Percentiles rank a stretch among this genome's conserved stretches.
These are phyloP conservation scores for Euphydryas editha DNA, from an alignment of 2,888 invertebrate species.

Conservation along the genomic window DNA sequence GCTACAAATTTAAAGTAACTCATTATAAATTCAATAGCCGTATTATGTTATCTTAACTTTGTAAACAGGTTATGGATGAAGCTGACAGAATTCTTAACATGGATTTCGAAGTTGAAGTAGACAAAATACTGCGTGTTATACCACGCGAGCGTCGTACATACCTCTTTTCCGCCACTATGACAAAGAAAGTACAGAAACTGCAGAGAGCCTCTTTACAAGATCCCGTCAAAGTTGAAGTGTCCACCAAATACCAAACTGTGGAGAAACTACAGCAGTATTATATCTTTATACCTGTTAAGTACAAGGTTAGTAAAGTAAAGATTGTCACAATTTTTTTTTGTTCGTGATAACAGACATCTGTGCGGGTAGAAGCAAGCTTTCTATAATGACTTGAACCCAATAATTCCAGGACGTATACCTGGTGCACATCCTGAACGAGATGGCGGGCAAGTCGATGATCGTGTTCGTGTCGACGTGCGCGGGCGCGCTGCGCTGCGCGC, in stretches of 20 bases:
- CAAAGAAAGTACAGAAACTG: constrained; percentile 96
- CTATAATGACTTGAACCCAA: too few relatives aligned
- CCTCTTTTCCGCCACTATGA: constrained; percentile 99
- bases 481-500: constrained; percentile 93
- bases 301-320: constrained; percentile 86
- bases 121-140: constrained; percentile 95
- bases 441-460: constrained; percentile 98
- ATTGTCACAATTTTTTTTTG: neutral
- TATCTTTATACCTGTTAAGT: constrained; percentile 97
- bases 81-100: constrained; percentile 99
- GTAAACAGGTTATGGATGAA: constrained; percentile 96
- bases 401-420: constrained; percentile 93
- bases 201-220: constrained; percentile 97
- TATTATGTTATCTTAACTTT: neutral
- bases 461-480: constrained; percentile 98
- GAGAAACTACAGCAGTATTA: constrained; percentile 98
- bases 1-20: too few relatives aligned
- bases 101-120: constrained; percentile 99
- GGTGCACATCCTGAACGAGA: constrained; percentile 96
- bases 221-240: constrained; percentile 98
- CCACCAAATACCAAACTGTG: constrained; percentile 98
- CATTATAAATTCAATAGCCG: too few relatives aligned
- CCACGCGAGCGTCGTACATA: constrained; percentile 96
- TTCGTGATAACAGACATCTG: too few relatives aligned
- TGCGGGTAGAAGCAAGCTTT: too few relatives aligned